A percentile compares a stretch with the other conserved stretches of the same genome.
Evolutionary conservation across 2,113 vertebrate genomes (phyloP).

Genomic region (Cyanistes caeruleus): DNA sequence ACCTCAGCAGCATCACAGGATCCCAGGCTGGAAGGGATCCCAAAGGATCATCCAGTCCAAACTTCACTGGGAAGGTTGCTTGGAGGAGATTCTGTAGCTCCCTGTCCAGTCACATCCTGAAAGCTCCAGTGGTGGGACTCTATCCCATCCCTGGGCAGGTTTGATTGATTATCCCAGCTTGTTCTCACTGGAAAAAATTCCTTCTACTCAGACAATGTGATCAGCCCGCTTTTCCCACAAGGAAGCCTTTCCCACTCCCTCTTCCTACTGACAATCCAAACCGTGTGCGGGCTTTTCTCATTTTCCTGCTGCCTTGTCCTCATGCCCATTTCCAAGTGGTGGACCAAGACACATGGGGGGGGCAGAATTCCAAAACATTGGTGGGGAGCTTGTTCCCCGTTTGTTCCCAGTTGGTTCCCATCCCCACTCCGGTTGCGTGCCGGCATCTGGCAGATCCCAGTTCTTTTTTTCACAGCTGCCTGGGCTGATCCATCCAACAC

Average conservation of each 20-base stretch:
- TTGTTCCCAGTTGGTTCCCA: background rate
- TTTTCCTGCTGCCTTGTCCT: background rate
- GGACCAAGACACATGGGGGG: accelerated
- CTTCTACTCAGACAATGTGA: background rate
- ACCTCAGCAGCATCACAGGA: background rate
- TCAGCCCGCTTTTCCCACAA: background rate
- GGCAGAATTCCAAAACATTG: background rate
- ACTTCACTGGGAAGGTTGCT: no score
- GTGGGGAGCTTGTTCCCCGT: background rate
- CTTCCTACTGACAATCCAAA: background rate
- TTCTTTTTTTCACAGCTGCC: background rate
- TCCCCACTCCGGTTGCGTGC: background rate
- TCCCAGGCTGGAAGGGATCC: background rate
- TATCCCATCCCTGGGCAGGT: background rate
- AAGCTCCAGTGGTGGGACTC: background rate
- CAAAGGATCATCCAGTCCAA: background rate
- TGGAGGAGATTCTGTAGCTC: background rate
- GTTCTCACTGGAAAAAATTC: background rate
- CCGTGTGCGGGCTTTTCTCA: accelerated
- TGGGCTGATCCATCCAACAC: background rate
- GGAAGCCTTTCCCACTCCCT: background rate
- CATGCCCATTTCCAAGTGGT: accelerated
- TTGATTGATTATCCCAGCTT: background rate
- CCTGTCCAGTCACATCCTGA: background rate
- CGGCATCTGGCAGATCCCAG: accelerated